Evolutionary conservation across 1,140 invertebrate species (phyloP).

Genomic region (Marisa cornuarietis): DNA sequence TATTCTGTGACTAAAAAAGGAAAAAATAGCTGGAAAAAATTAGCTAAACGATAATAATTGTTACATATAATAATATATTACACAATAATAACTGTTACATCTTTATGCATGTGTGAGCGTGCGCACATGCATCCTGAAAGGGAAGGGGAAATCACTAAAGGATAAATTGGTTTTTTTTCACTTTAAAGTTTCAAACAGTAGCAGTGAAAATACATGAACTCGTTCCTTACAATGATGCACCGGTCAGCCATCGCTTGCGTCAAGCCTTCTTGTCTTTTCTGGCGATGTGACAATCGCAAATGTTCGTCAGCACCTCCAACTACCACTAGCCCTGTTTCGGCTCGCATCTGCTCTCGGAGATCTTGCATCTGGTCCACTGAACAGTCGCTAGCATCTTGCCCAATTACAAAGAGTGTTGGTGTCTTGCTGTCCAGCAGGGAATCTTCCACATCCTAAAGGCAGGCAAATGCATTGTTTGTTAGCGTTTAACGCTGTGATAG

Average conservation of each 20-base stretch:
- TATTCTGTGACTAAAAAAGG: no score
- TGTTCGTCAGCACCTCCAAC: constrained; percentile 85
- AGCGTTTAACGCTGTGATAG: no score
- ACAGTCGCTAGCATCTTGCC: constrained; percentile 75
- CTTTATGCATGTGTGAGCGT: not conserved
- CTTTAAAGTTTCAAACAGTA: not conserved
- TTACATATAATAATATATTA: no score
- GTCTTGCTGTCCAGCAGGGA: constrained; percentile 77
- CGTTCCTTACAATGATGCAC: constrained; percentile 71
- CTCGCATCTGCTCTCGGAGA: constrained; percentile 77
- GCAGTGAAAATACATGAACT: not conserved
- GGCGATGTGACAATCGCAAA: constrained; percentile 76
- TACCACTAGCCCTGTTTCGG: constrained; percentile 80
- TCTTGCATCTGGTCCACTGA: constrained; percentile 82
- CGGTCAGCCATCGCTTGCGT: constrained; percentile 86
- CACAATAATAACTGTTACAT: no score
- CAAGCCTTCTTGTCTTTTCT: constrained; percentile 78
- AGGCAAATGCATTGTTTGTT: not conserved
- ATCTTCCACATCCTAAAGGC: constrained; percentile 76
- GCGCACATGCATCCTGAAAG: not conserved
- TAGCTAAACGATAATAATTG: no score
- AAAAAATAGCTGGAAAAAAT: no score
- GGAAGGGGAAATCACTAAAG: not conserved
- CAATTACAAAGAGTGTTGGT: constrained; percentile 83
- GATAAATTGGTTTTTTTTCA: not conserved